These are phyloP conservation scores for Alloscopus bannaensis DNA, from an alignment of 2,888 invertebrate species.

Conservation along the genomic window DNA sequence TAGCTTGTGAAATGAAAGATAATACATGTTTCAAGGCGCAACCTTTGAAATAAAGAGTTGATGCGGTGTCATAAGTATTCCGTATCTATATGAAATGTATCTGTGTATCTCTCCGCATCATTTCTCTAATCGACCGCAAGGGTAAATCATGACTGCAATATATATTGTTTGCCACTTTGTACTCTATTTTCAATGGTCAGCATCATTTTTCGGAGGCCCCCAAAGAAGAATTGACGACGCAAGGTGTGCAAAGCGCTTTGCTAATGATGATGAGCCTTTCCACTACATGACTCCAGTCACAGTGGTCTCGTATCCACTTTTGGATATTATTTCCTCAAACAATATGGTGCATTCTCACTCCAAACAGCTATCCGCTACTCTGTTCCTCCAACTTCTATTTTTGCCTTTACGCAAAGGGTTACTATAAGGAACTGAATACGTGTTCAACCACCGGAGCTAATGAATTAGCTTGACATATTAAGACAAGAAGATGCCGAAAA, in stretches of 20 bases:
- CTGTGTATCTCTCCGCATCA: neutral
- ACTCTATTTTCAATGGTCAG: neutral
- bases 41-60: too few relatives aligned
- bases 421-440: constrained; percentile 4
- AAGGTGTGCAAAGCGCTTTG: constrained; percentile 41
- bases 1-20: too few relatives aligned
- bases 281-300: constrained; percentile 5
- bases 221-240: constrained; percentile 39
- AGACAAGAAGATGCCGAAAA: neutral
- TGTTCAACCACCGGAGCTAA: constrained; percentile 22
- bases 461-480: constrained; percentile 29
- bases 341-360: neutral
- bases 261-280: constrained; percentile 35
- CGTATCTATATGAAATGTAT: neutral
- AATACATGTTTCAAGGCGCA: too few relatives aligned
- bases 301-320: too few relatives aligned
- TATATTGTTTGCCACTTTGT: neutral
- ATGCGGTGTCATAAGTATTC: too few relatives aligned
- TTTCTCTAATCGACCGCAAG: neutral
- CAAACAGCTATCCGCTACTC: neutral
- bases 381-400: neutral
- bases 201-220: constrained; percentile 32
- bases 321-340: too few relatives aligned
- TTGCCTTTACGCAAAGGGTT: neutral
- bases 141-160: constrained; percentile 11